A percentile compares a stretch with the other conserved stretches of the same genome.
Evolutionary conservation across 1,140 invertebrate species (phyloP).

Genomic region (Coptotermes formosanus): DNA sequence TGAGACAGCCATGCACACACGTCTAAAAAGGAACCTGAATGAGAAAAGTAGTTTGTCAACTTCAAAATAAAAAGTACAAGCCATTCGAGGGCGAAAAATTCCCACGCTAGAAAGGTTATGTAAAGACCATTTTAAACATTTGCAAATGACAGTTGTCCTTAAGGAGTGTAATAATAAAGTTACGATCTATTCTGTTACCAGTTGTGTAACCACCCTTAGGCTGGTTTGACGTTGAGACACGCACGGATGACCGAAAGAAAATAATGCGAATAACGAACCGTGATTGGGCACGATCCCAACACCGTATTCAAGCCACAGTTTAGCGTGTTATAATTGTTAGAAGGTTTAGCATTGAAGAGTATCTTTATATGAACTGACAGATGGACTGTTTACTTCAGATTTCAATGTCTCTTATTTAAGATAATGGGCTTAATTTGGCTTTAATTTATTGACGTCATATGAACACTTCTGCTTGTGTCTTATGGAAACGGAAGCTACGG

Average conservation of each 20-base stretch:
- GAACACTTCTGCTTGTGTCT: too few species aligned
- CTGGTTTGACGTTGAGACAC: not conserved
- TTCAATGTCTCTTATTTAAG: too few species aligned
- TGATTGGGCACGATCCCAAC: not conserved
- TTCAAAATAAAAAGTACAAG: not conserved
- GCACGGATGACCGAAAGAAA: not conserved
- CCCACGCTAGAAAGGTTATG: not conserved
- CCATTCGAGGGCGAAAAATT: not conserved
- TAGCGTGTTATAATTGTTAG: not conserved
- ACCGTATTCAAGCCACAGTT: not conserved
- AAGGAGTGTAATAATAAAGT: not conserved
- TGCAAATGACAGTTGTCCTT: not conserved
- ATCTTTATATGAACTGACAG: too few species aligned
- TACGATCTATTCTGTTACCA: not conserved
- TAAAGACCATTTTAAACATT: not conserved
- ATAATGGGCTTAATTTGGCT: too few species aligned
- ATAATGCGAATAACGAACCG: not conserved
- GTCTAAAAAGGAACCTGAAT: not conserved
- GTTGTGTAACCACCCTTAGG: not conserved
- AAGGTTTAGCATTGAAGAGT: too few species aligned
- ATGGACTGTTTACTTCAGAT: too few species aligned
- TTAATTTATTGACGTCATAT: too few species aligned
- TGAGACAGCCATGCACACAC: too few species aligned
- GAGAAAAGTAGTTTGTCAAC: not conserved
- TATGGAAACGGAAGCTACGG: too few species aligned